These are phyloP conservation scores for Hydroisotoma schaefferi DNA, from an alignment of 2,888 invertebrate species.

Conservation along the genomic window DNA sequence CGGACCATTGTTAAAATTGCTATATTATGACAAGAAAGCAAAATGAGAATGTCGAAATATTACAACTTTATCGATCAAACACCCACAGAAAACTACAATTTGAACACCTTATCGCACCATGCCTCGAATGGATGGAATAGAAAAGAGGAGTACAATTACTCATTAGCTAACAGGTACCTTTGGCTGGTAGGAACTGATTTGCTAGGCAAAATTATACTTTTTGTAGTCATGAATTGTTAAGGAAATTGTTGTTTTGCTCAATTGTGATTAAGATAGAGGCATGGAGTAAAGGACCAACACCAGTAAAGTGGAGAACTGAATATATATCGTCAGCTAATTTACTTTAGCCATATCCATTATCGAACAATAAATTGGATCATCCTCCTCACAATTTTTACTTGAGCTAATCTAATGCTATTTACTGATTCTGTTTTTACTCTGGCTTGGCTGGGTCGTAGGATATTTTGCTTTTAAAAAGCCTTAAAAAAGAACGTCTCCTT, in stretches of 20 bases:
- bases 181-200: conserved; percentile 13
- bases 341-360: conserved; percentile 14
- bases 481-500: conserved; percentile 1
- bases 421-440: not conserved
- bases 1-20: too few species aligned
- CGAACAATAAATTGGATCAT: conserved; percentile 13
- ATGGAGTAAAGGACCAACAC: too few species aligned
- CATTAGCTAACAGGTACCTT: too few species aligned
- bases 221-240: not conserved
- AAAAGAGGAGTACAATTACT: not conserved
- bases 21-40: too few species aligned
- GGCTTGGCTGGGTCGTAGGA: not conserved
- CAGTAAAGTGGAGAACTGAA: too few species aligned
- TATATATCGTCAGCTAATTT: not conserved
- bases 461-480: not conserved
- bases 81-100: too few species aligned
- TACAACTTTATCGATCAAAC: too few species aligned
- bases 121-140: not conserved
- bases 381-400: not conserved
- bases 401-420: not conserved
- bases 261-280: too few species aligned
- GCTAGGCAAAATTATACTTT: conserved; percentile 4
- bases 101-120: too few species aligned
- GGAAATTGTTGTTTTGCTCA: not conserved
- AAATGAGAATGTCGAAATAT: too few species aligned